Conservation (phyloP, 2,113 vertebrate genomes). For the Pelmatolapia mariae region DNA sequence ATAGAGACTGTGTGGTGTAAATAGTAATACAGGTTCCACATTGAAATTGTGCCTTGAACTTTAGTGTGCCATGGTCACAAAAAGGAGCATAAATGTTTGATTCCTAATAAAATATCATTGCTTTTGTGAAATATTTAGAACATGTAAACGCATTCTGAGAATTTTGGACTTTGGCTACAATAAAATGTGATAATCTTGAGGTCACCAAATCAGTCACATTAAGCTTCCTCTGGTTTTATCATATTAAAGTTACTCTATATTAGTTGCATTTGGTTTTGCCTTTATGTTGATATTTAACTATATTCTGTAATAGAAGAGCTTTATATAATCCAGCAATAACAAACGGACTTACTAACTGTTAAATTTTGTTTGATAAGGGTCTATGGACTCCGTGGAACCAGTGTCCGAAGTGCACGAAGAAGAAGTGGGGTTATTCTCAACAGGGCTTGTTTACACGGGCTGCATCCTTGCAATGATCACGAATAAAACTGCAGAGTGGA, state of each 20-base stretch:
- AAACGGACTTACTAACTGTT: not conserved
- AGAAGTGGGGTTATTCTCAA: conserved; percentile 37
- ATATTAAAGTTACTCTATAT: not conserved
- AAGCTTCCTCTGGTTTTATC: not conserved
- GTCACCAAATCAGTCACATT: not conserved
- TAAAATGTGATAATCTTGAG: not conserved
- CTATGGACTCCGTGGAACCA: conserved; percentile 43
- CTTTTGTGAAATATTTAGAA: not conserved
- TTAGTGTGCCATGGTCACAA: not conserved
- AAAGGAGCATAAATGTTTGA: not conserved
- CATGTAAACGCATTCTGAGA: not conserved
- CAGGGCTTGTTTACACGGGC: conserved; percentile 16
- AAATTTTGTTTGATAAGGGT: conserved; percentile 27
- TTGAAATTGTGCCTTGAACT: not conserved
- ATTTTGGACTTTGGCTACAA: not conserved
- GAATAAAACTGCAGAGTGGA: conserved; percentile 51
- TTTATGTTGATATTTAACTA: not conserved
- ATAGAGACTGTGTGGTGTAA: not conserved
- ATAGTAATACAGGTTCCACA: not conserved
- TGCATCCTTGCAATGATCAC: conserved; percentile 13
- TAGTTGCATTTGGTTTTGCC: not conserved
- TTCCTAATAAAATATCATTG: not conserved
- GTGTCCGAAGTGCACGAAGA: conserved; percentile 40
- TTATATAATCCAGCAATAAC: not conserved
- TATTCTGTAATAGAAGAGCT: not conserved